These are phyloP conservation scores for Enteromius unitaeniatus DNA, from an alignment of 2,797 vertebrate species.

Conservation along the genomic window DNA sequence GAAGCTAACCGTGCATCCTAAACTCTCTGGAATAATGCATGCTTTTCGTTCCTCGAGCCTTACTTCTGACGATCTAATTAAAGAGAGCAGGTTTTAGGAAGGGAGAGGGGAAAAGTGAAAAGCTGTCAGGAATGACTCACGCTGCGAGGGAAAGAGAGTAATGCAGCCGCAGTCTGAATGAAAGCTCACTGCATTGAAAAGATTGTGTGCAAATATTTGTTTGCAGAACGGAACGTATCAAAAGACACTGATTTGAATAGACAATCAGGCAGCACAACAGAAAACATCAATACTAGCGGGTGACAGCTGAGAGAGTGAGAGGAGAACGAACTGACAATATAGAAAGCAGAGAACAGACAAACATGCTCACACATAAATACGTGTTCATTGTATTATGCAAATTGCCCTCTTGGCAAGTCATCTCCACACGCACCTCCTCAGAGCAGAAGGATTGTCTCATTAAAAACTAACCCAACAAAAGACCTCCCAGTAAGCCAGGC, in stretches of 20 bases:
- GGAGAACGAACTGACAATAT: constrained; percentile 78
- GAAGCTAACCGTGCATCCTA: constrained; percentile 42
- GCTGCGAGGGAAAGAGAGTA: constrained; percentile 58
- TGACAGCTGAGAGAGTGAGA: constrained; percentile 62
- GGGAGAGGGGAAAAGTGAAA: constrained; percentile 66
- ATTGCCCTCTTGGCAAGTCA: constrained; percentile 77
- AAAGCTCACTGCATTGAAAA: constrained; percentile 65
- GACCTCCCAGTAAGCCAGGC: constrained; percentile 71
- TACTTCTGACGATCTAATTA: constrained; percentile 77
- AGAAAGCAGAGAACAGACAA: constrained; percentile 44
- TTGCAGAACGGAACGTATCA: constrained; percentile 57
- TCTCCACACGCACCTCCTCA: constrained; percentile 77
- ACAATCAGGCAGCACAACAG: constrained; percentile 59
- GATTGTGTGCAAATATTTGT: constrained; percentile 65
- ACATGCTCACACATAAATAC: constrained; percentile 40
- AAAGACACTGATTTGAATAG: constrained; percentile 65
- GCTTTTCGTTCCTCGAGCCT: constrained; percentile 64
- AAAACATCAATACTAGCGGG: constrained; percentile 59
- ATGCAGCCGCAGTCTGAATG: constrained; percentile 69
- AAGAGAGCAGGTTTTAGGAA: constrained; percentile 72
- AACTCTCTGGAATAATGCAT: constrained; percentile 59
- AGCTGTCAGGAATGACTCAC: constrained; percentile 67
- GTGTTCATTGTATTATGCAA: constrained; percentile 81
- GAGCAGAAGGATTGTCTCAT: constrained; percentile 81
- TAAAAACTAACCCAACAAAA: constrained; percentile 78